Conservation (phyloP, 1,140 invertebrate genomes). For the Drosophila tsacasi region DNA sequence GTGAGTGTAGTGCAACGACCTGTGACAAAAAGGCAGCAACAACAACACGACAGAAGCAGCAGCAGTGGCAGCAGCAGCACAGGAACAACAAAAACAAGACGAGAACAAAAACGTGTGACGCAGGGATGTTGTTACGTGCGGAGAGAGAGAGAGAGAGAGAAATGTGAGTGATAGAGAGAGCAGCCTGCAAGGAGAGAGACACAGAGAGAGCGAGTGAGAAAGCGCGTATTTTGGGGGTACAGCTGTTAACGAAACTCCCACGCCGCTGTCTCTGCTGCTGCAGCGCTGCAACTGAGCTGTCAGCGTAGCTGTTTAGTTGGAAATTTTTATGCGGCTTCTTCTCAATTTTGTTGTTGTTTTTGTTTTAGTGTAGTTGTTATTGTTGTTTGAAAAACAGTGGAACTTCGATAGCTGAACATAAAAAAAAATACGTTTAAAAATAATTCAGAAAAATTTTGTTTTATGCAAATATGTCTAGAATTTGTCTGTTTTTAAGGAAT, state of each 20-base stretch:
- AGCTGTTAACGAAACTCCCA: constrained; percentile 82
- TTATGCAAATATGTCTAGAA: no score
- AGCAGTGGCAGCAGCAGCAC: constrained; percentile 58
- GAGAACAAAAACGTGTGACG: constrained; percentile 72
- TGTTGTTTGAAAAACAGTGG: constrained; percentile 29
- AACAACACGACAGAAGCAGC: constrained; percentile 35
- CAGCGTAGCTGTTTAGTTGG: constrained; percentile 32
- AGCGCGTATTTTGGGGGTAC: constrained; percentile 59
- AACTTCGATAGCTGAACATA: no score
- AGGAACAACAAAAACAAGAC: constrained; percentile 34
- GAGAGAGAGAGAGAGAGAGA: constrained; percentile 44
- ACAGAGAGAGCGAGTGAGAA: constrained; percentile 29
- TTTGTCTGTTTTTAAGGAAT: background rate
- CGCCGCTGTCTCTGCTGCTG: constrained; percentile 44
- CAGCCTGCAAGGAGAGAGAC: constrained; percentile 16
- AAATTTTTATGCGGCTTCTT: constrained; percentile 66
- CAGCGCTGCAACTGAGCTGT: constrained; percentile 27
- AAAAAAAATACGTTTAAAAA: background rate
- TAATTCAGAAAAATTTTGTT: background rate
- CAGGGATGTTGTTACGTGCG: constrained; percentile 78
- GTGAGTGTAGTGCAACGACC: constrained; percentile 66
- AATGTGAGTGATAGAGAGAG: constrained; percentile 28
- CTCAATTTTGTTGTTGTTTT: constrained; percentile 8
- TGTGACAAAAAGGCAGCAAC: constrained; percentile 79
- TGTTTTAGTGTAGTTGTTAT: constrained; percentile 30